Conservation (phyloP, 1,140 invertebrate genomes). For the Zaprionus africanus region DNA sequence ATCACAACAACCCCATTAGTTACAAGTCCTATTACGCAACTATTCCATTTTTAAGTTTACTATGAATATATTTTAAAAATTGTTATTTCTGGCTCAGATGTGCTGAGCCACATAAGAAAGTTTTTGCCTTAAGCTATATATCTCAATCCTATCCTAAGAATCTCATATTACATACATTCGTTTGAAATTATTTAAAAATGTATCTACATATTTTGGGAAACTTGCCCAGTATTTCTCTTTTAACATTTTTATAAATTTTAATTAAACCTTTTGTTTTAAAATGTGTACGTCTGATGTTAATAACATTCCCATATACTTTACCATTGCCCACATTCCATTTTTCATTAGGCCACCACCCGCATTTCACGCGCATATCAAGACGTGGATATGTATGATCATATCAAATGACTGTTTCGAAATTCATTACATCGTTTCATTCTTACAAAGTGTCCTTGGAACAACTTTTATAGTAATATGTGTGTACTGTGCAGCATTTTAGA, state of each 20-base stretch:
- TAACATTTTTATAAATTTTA: background rate
- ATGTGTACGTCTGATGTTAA: slow-evolving; percentile 13
- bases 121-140: slow-evolving; percentile 28
- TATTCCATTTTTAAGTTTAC: slow-evolving; percentile 34
- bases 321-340: slow-evolving; percentile 25
- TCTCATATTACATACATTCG: background rate
- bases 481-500: slow-evolving; percentile 19
- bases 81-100: slow-evolving; percentile 30
- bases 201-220: background rate
- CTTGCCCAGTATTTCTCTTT: background rate
- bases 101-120: slow-evolving; percentile 19
- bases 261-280: slow-evolving; percentile 17
- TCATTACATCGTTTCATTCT: slow-evolving; percentile 24
- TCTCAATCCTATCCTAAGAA: slow-evolving; percentile 9
- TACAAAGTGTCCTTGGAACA: slow-evolving; percentile 56
- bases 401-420: slow-evolving; percentile 23
- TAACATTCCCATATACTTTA: background rate
- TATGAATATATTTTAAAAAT: slow-evolving; percentile 21
- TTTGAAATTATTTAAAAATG: background rate
- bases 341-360: slow-evolving; percentile 33
- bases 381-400: slow-evolving; percentile 2
- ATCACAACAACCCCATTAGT: slow-evolving; percentile 22
- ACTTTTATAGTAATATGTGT: slow-evolving; percentile 28
- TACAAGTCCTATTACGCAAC: slow-evolving; percentile 31
- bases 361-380: slow-evolving; percentile 31